These are phyloP conservation scores for Sclerodermus sp. DNA, from an alignment of 2,888 invertebrate species.

Conservation along the genomic window DNA sequence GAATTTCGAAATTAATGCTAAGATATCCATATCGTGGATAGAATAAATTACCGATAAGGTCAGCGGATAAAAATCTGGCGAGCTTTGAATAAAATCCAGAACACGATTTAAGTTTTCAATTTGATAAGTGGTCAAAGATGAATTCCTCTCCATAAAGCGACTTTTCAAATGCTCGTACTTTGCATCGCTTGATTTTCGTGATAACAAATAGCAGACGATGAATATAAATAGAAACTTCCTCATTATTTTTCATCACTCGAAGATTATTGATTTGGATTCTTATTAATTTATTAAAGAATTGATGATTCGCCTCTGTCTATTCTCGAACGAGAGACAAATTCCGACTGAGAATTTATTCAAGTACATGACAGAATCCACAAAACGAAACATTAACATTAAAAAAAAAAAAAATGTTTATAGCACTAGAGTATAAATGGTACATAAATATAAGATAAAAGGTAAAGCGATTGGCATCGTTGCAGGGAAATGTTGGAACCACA, in stretches of 20 bases:
- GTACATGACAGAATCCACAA: neutral
- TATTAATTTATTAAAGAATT: neutral
- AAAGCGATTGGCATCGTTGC: too few species aligned
- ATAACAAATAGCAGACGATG: neutral
- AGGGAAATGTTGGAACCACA: too few species aligned
- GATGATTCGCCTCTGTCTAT: neutral
- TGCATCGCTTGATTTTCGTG: neutral
- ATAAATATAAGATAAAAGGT: too few species aligned
- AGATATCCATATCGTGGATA: constrained; percentile 5
- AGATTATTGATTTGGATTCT: neutral
- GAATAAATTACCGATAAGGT: constrained; percentile 21
- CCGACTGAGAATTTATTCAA: neutral
- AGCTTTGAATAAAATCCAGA: constrained; percentile 20
- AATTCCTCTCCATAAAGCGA: neutral
- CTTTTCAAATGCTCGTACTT: neutral
- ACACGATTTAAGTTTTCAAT: constrained; percentile 19
- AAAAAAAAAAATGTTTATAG: too few species aligned
- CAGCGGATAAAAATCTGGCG: constrained; percentile 24
- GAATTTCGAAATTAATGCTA: constrained; percentile 15
- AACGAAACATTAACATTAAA: too few species aligned
- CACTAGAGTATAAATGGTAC: too few species aligned
- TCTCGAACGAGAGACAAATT: too few species aligned
- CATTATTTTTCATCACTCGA: neutral
- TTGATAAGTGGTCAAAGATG: neutral
- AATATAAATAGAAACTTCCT: neutral